Conservation (phyloP, 1,140 invertebrate genomes). For the Sitodiplosis mosellana region DNA sequence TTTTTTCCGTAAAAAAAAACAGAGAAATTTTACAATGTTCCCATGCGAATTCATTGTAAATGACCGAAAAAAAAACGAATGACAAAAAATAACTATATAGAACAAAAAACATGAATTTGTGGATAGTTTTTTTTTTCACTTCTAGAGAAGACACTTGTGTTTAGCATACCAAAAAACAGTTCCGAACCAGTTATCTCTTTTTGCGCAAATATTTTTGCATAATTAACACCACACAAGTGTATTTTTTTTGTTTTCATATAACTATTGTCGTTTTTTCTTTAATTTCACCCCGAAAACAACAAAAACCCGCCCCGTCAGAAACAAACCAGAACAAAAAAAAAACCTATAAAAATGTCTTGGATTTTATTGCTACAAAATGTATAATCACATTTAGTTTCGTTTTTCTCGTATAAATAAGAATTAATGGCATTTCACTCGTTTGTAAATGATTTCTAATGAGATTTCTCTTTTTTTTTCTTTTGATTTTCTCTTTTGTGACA, state of each 20-base stretch:
- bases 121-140: background rate
- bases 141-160: slow-evolving; percentile 3
- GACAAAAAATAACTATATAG: background rate
- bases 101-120: background rate
- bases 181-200: slow-evolving; percentile 13
- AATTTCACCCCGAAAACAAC: background rate
- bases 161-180: slow-evolving; percentile 5
- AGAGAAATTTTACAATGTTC: slow-evolving; percentile 2
- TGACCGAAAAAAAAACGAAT: too few species aligned
- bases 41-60: too few species aligned
- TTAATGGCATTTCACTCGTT: background rate
- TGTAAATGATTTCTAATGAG: background rate
- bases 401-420: background rate
- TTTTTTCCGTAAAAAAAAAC: slow-evolving; percentile 5
- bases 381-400: background rate
- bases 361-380: background rate
- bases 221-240: background rate
- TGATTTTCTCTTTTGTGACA: slow-evolving; percentile 26
- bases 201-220: slow-evolving; percentile 8
- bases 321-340: background rate
- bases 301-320: background rate
- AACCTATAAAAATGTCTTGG: background rate
- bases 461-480: slow-evolving; percentile 5
- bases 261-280: background rate
- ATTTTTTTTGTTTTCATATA: background rate